Evolutionary conservation across 35 echinoderm and acorn worm genomes (phyloP).

Genomic region (Lytechinus variegatus): DNA sequence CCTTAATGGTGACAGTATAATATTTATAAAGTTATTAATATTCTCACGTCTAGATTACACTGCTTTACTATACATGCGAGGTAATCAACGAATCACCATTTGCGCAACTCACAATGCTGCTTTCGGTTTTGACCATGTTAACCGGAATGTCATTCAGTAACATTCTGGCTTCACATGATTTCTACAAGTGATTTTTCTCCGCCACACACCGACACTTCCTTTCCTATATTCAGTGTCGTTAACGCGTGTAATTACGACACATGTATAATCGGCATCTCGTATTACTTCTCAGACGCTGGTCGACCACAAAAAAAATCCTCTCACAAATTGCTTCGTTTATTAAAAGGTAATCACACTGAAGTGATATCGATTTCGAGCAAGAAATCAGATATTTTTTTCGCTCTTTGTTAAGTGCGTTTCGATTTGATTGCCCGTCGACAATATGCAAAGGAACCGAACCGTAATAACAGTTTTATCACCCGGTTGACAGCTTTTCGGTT

Average conservation of each 20-base stretch:
- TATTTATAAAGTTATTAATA: no score
- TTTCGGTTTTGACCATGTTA: no score
- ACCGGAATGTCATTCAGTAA: background rate
- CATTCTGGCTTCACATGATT: background rate
- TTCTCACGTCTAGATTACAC: background rate
- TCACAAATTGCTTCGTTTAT: conserved; percentile 39
- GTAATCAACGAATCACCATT: no score
- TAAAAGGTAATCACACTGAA: conserved; percentile 24
- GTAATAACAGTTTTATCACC: conserved; percentile 43
- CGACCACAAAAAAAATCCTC: background rate
- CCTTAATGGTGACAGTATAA: no score
- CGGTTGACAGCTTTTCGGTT: background rate
- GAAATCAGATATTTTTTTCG: background rate
- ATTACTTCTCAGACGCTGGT: background rate
- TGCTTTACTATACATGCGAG: background rate
- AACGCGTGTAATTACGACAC: background rate
- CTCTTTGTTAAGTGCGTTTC: conserved; percentile 11
- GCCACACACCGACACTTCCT: background rate
- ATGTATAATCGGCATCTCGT: background rate
- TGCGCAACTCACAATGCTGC: no score
- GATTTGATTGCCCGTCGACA: background rate
- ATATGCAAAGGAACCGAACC: conserved; percentile 14
- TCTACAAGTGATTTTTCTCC: background rate
- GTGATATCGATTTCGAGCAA: conserved; percentile 11
- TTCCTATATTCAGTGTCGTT: background rate